These are phyloP conservation scores for Strix uralensis DNA, from an alignment of 2,113 vertebrate species.

Conservation along the genomic window DNA sequence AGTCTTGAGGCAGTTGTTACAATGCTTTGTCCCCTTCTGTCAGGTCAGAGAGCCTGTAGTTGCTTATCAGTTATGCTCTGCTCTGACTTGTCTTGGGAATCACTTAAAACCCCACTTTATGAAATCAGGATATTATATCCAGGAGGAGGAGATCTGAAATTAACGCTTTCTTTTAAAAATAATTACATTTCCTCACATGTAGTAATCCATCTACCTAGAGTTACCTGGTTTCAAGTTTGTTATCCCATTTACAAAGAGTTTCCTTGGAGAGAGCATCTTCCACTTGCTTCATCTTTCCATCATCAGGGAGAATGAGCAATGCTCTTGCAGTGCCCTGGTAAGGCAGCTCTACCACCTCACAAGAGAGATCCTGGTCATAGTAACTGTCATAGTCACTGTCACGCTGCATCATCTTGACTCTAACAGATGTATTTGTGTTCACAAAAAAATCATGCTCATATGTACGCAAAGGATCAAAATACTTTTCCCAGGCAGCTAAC, in stretches of 20 bases:
- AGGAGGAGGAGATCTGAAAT: neutral
- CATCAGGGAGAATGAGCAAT: constrained; percentile 81
- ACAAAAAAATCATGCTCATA: constrained; percentile 55
- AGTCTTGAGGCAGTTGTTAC: neutral
- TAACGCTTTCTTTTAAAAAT: neutral
- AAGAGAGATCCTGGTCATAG: constrained; percentile 68
- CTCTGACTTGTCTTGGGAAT: neutral
- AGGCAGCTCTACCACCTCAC: constrained; percentile 78
- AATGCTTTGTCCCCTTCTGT: neutral
- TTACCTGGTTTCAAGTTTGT: constrained; percentile 51
- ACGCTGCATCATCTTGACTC: constrained; percentile 66
- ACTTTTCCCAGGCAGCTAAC: constrained; percentile 63
- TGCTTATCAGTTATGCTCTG: neutral
- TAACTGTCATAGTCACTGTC: neutral
- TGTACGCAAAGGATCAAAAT: constrained; percentile 35
- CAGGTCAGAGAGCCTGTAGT: neutral
- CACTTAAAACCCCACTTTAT: neutral
- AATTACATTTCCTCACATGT: neutral
- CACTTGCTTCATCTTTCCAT: constrained; percentile 79
- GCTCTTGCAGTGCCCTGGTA: constrained; percentile 83
- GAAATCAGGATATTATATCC: neutral
- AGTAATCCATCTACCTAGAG: neutral
- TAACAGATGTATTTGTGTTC: constrained; percentile 1
- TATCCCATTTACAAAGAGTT: constrained; percentile 58
- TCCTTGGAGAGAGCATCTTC: constrained; percentile 68